phyloP scores from a whole-genome alignment of 30 jellyfish, hydroid and myxozoan genomes.

The Hydractinia echinata region DNA sequence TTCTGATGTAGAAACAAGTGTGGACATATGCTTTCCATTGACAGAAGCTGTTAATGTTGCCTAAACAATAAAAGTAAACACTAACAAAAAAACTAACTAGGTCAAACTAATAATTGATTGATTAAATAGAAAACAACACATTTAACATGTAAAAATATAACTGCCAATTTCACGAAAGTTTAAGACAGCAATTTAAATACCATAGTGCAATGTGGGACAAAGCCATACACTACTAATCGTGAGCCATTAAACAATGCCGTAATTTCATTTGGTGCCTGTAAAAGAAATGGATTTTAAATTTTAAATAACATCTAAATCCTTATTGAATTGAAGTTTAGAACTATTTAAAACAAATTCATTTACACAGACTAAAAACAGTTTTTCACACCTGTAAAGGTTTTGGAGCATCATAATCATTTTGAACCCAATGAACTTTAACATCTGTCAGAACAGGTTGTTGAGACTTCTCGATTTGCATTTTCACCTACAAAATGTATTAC shows the following conservation, averaged over 20 bases:
- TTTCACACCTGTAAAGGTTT: conserved; percentile 63
- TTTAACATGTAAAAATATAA: no score
- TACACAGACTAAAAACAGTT: no score
- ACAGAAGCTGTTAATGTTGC: conserved; percentile 70
- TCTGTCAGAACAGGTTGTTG: conserved; percentile 69
- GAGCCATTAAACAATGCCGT: conserved; percentile 65
- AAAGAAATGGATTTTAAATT: no score
- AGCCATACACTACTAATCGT: conserved; percentile 83
- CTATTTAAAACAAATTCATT: no score
- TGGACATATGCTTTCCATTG: conserved; percentile 63
- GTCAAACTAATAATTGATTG: no score
- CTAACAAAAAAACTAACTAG: background rate
- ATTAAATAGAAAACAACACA: no score
- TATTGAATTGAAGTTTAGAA: no score
- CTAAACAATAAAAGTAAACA: background rate
- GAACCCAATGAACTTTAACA: conserved; percentile 63
- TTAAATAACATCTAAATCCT: no score
- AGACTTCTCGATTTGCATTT: conserved; percentile 51
- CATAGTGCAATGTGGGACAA: conserved; percentile 81
- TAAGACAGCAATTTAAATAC: background rate
- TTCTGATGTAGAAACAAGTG: conserved; percentile 83
- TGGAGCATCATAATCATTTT: conserved; percentile 64
- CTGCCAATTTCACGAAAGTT: no score
- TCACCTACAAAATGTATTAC: conserved; percentile 22
- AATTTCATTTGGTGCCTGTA: conserved; percentile 73